Evolutionary conservation across 2,113 vertebrate genomes (phyloP).

Genomic region (Telmatochromis brachygnathus): DNA sequence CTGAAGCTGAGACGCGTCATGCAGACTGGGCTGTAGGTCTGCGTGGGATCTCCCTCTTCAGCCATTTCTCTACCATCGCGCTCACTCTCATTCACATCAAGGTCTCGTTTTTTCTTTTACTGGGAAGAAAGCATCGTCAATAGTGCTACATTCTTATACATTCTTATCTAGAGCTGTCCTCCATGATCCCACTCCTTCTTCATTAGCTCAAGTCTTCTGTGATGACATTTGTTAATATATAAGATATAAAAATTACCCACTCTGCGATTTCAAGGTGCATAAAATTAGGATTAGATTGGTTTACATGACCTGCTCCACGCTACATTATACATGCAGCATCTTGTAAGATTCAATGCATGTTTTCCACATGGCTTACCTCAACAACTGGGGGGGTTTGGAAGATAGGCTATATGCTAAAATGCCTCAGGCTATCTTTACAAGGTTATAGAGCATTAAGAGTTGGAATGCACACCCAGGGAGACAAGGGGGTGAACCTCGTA

Average conservation of each 20-base stretch:
- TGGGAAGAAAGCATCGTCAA: neutral
- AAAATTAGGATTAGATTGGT: constrained; percentile 33
- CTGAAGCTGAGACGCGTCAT: constrained; percentile 31
- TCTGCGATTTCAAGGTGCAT: neutral
- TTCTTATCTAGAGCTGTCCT: neutral
- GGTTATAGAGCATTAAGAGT: constrained; percentile 64
- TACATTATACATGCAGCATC: constrained; percentile 70
- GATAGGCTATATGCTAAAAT: neutral
- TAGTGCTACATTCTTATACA: neutral
- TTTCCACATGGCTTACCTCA: constrained; percentile 64
- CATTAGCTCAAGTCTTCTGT: neutral
- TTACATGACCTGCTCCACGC: constrained; percentile 41
- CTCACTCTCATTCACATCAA: constrained; percentile 10
- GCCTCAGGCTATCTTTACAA: constrained; percentile 43
- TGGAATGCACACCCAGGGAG: constrained; percentile 47
- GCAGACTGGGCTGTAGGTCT: constrained; percentile 12
- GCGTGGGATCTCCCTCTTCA: constrained; percentile 41
- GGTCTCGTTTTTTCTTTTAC: neutral
- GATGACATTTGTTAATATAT: constrained; percentile 18
- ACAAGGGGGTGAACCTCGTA: constrained; percentile 1
- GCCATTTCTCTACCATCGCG: neutral
- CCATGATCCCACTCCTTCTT: neutral
- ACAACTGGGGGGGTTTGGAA: constrained; percentile 52
- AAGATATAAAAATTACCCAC: neutral
- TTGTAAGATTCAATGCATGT: constrained; percentile 68